Base-by-base conservation (phyloP, 30 jellyfish, hydroid and myxozoan genomes). In the Cassiopea xamachana region DNA sequence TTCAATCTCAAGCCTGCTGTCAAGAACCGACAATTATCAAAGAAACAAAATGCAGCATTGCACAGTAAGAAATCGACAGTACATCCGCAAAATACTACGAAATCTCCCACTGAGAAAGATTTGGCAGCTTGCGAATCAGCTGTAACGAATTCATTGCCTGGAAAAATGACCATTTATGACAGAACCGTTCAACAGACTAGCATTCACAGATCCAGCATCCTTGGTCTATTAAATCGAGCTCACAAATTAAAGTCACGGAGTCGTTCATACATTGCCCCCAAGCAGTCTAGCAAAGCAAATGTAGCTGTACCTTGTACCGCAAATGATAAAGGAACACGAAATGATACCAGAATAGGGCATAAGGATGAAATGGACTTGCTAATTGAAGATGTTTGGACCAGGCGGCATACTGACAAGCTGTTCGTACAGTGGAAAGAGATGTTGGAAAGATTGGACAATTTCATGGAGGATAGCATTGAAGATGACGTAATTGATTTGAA, bases 1-100 rank as follows among this genome's bases (percentile, higher is more conserved):
- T 64, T 82, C 47, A 48, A 82, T 64, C 49, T 82, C 1, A 47
- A 49, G 43, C 90, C 90, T 13, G 67, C 67, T 7, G 70, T 3
- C 60, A 62, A 46, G 27, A 79, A 79, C 39, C 39, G 39, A 27
- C 39, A 27, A 27, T 27, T 51, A 71, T 43, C 50, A 2, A 18
- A 9, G 2, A 71, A 6, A 2, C 17, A 39, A 19, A 71, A 19
- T 14, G 18, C 55, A 1, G 15, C 15, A 71, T 1, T 71, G 7
- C 55, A 14, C 27, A 17, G 27, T 7, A 13, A 17, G 15, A 64
- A 64, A 14, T 14, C 74, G 2, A 64, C 27, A 64, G 15, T 14
- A 5, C 8, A 64, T 5, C 19, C 19, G 6, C 27, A 16, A 2
- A 17, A 14, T 27, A 9, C 27, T 13, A 9, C 2, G 8, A 14